Evolutionary conservation across 2,113 vertebrate genomes (phyloP), one percentile per base, ranked within the genome.

Genomic region (Oreotragus oreotragus): DNA sequence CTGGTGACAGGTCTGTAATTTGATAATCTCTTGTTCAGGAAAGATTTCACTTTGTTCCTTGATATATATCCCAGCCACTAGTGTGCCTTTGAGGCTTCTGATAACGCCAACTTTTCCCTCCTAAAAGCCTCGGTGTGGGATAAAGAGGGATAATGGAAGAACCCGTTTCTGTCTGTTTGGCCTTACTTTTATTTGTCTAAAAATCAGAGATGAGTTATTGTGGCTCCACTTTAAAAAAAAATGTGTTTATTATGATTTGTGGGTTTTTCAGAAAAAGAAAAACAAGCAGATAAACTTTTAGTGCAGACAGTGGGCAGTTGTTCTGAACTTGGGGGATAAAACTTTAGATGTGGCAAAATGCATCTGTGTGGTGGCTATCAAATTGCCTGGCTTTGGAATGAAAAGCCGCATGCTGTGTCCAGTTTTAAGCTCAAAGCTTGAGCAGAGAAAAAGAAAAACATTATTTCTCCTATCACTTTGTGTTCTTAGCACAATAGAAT

Each of bases 21-120:
- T 99, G 98, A 98, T 98, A 98, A 98, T 97, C 17, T 0, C 81
- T 98, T 96, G 83, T 97, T 98, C 91, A 91, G 93, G 96, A 92
- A 98, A 93, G 91, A 95, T 97, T 98, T 98, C 86, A 91, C 93
- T 99, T 98, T 97, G 62, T 92, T 98, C 97, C 89, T 77, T 93
- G 57, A 91, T 90, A 84, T 93, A 85, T 98, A 94, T 88, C 92
- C 0, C 0, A 1, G 25, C 43, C 95, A 89, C 77, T 97, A 64
- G 21, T 19, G 94, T 73, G 97, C 49, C 58, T 98, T 98, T 96
- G 90, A 57, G 92, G 92, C 53, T 92, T 83, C 70, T 47, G 77
- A 91, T 81, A 79, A 85, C 70, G 21, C 79, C 94, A 97, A 30
- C 11, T 12, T 94, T 97, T 88, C 17, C 58, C n/a, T 97, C 76